Percentiles rank a stretch among this genome's conserved stretches.
These are phyloP conservation scores for Nesospiza acunhae DNA, from an alignment of 2,113 vertebrate genomes.

Conservation along the genomic window DNA sequence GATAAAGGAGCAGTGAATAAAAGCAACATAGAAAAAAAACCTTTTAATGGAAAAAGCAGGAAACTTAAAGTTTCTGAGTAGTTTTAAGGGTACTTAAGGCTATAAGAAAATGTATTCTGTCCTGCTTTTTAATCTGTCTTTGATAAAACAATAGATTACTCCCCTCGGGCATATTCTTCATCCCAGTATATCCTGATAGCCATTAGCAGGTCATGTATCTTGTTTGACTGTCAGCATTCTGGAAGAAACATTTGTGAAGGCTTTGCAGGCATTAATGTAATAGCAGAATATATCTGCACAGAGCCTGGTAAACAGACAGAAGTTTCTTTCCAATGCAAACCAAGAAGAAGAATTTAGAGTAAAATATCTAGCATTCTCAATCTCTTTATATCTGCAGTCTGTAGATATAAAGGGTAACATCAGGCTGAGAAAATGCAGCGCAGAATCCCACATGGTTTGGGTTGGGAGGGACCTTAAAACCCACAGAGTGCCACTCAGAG, in stretches of 20 bases:
- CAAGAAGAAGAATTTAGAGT: neutral
- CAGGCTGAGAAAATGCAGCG: neutral
- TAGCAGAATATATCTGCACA: neutral
- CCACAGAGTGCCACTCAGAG: accelerated
- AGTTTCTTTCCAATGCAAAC: neutral
- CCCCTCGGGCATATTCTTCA: neutral
- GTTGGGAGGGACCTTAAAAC: neutral
- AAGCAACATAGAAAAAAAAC: neutral
- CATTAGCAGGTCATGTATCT: neutral
- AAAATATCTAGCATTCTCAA: neutral
- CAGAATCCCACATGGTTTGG: neutral
- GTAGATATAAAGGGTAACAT: neutral
- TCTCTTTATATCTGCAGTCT: neutral
- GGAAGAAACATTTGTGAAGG: neutral
- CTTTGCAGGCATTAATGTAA: neutral
- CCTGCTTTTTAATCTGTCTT: neutral
- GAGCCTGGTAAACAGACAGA: neutral
- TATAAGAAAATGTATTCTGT: neutral
- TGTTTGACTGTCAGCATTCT: neutral
- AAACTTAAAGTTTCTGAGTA: neutral
- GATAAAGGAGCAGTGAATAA: neutral
- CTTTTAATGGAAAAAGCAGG: neutral
- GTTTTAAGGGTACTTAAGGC: neutral
- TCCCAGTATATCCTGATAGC: neutral
- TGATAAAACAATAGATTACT: neutral